Evolutionary conservation across 2,797 vertebrate species (phyloP).

Genomic region (Neomorphus geoffroyi): DNA sequence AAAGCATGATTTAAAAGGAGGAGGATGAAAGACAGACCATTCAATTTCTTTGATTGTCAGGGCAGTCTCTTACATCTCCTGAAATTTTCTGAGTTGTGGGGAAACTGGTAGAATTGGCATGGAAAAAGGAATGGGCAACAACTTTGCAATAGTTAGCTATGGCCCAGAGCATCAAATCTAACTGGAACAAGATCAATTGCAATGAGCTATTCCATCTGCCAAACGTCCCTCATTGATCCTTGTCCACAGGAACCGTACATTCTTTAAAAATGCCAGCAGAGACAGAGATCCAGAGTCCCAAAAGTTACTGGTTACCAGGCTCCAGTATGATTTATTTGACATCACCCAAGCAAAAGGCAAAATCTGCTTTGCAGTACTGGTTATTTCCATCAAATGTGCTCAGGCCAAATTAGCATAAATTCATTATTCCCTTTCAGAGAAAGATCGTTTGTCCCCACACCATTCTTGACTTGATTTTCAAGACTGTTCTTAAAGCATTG

Average conservation of each 20-base stretch:
- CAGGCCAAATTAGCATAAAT: not conserved
- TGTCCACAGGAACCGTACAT: not conserved
- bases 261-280: not conserved
- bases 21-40: not conserved
- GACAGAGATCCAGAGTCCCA: not conserved
- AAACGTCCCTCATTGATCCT: not conserved
- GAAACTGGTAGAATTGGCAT: not conserved
- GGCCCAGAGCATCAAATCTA: not conserved
- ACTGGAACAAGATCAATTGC: not conserved
- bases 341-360: not conserved
- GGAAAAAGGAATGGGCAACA: not conserved
- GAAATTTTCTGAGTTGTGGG: not conserved
- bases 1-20: not conserved
- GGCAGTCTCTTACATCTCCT: not conserved
- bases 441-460: not conserved
- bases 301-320: not conserved
- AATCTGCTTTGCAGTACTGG: not conserved
- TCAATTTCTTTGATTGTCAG: not conserved
- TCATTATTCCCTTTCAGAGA: not conserved
- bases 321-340: not conserved
- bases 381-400: not conserved
- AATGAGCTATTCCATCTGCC: not conserved
- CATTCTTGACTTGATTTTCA: not conserved
- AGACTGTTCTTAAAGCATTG: not conserved
- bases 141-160: not conserved